These are phyloP conservation scores for Neodiprion fabricii DNA, from an alignment of 1,140 invertebrate species.

Conservation along the genomic window DNA sequence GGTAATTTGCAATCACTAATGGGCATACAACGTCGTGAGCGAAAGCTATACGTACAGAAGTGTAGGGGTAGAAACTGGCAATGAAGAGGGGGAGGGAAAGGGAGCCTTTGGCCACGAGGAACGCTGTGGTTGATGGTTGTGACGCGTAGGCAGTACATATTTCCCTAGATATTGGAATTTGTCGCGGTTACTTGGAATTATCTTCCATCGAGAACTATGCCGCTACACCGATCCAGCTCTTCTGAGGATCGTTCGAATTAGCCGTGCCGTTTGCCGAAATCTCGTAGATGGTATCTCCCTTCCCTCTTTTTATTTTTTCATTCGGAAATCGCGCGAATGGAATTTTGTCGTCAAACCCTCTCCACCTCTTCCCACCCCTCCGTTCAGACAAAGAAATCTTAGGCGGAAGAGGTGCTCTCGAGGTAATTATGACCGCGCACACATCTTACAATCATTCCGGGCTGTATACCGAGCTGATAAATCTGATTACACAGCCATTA, in stretches of 20 bases:
- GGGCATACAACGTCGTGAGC: too few relatives aligned
- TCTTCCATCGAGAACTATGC: slow-evolving; percentile 56
- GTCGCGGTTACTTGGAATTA: slow-evolving; percentile 63
- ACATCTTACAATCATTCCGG: slow-evolving; percentile 8
- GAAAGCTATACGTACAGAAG: too few relatives aligned
- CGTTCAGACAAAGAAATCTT: not conserved
- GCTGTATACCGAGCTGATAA: slow-evolving; percentile 21
- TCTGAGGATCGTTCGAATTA: slow-evolving; percentile 30
- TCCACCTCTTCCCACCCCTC: too few relatives aligned
- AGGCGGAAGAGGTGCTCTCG: slow-evolving; percentile 1
- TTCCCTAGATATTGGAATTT: slow-evolving; percentile 62
- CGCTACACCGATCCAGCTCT: slow-evolving; percentile 42
- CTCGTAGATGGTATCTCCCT: slow-evolving; percentile 2
- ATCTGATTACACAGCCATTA: slow-evolving; percentile 40
- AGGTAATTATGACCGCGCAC: slow-evolving; percentile 11
- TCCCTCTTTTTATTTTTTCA: not conserved
- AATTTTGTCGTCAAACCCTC: slow-evolving; percentile 7
- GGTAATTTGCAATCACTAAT: too few relatives aligned
- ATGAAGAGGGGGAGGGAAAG: slow-evolving; percentile 17
- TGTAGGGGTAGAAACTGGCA: slow-evolving; percentile 44
- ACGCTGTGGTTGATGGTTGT: slow-evolving; percentile 49
- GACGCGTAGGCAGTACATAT: slow-evolving; percentile 52
- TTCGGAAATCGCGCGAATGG: not conserved
- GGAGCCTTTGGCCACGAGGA: slow-evolving; percentile 47
- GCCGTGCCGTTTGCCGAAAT: slow-evolving; percentile 14